These are phyloP conservation scores for Hippocampus abdominalis DNA, from an alignment of 2,113 vertebrate species.

Conservation along the genomic window DNA sequence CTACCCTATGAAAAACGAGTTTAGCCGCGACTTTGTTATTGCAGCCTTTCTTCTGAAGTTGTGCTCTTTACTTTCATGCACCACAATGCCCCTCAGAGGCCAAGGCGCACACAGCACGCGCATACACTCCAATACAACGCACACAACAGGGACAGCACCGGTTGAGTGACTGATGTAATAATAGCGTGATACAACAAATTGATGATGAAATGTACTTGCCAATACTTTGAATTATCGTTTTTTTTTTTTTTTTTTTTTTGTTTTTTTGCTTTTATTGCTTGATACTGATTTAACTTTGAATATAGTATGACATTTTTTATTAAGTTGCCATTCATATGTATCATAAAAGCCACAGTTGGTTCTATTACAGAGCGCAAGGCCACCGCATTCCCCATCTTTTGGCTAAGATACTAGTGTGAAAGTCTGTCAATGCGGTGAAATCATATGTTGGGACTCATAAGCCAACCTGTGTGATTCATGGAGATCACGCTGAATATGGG, in stretches of 20 bases:
- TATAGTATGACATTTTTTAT: background rate
- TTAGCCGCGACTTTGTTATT: too few relatives aligned
- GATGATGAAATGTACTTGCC: too few relatives aligned
- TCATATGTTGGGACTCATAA: conserved; percentile 16
- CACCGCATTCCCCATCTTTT: background rate
- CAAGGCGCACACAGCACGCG: too few relatives aligned
- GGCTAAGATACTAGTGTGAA: conserved; percentile 43
- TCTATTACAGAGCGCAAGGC: background rate
- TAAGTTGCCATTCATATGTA: background rate
- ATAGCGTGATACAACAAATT: too few relatives aligned
- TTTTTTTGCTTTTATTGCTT: background rate
- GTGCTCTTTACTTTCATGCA: too few relatives aligned
- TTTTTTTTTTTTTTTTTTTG: background rate
- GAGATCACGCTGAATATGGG: conserved; percentile 41
- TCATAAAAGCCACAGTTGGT: background rate
- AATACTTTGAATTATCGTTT: too few relatives aligned
- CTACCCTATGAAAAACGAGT: too few relatives aligned
- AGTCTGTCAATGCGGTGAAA: conserved; percentile 39
- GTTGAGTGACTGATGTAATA: too few relatives aligned
- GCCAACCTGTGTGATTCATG: conserved; percentile 30
- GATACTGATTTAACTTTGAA: background rate
- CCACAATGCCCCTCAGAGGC: too few relatives aligned
- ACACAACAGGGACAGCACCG: too few relatives aligned
- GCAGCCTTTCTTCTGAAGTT: too few relatives aligned
- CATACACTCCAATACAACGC: too few relatives aligned